These are phyloP conservation scores for Tupaia chinensis DNA, from an alignment of 2,113 vertebrate species.

Conservation along the genomic window DNA sequence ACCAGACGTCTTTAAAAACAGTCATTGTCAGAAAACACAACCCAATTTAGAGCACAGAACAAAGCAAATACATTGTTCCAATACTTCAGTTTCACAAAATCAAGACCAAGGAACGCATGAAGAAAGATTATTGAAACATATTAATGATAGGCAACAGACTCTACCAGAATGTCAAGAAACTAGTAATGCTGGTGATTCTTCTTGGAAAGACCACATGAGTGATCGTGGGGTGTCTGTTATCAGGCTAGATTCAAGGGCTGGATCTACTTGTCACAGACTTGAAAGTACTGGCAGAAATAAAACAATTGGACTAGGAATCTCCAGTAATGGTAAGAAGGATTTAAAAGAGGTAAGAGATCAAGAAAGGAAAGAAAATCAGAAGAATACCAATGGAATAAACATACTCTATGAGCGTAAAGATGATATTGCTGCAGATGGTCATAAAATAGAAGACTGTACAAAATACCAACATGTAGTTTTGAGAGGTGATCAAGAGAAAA, in stretches of 20 bases:
- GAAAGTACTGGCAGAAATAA: not conserved
- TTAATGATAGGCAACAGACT: not conserved
- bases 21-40: slow-evolving; percentile 12
- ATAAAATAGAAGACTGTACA: slow-evolving; percentile 18
- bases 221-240: not conserved
- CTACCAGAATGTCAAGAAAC: slow-evolving; percentile 22
- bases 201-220: not conserved
- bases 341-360: slow-evolving; percentile 53
- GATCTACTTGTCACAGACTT: not conserved
- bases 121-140: slow-evolving; percentile 30
- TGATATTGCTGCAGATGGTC: not conserved
- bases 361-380: slow-evolving; percentile 42
- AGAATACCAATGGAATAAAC: not conserved
- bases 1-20: slow-evolving; percentile 54
- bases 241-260: slow-evolving; percentile 3
- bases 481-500: not conserved
- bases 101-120: slow-evolving; percentile 8
- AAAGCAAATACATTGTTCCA: not conserved
- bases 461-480: not conserved
- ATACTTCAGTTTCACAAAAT: slow-evolving; percentile 33
- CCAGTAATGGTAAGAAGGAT: not conserved
- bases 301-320: not conserved
- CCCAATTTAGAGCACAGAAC: slow-evolving; percentile 59
- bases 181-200: not conserved
- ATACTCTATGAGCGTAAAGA: slow-evolving; percentile 22